These are phyloP conservation scores for Tapirus indicus DNA, from an alignment of 2,797 vertebrate genomes.

Conservation along the genomic window DNA sequence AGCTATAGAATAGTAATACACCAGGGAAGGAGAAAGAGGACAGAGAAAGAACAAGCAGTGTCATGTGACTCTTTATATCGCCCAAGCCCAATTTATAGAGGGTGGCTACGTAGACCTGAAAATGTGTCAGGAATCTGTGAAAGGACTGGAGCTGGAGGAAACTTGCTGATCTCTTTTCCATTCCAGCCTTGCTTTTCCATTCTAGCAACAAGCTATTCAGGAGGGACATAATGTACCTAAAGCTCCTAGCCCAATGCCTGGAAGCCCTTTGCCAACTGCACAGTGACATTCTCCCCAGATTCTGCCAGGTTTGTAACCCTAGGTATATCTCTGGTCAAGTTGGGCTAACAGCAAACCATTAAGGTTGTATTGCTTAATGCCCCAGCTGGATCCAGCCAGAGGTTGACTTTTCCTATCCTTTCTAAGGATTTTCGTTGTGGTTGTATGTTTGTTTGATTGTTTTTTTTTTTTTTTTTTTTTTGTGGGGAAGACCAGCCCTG, in stretches of 20 bases:
- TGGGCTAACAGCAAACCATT: background rate
- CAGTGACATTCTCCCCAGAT: background rate
- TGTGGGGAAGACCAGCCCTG: too few relatives aligned
- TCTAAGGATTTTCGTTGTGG: background rate
- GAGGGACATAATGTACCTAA: rapidly evolving
- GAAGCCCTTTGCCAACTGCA: background rate
- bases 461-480: too few relatives aligned
- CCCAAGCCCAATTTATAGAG: background rate
- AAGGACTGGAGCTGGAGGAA: background rate
- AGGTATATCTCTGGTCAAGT: background rate
- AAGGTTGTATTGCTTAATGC: background rate
- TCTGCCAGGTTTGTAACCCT: background rate
- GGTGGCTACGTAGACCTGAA: background rate
- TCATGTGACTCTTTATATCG: background rate
- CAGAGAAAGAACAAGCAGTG: background rate
- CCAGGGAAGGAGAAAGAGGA: background rate
- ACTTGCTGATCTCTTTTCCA: background rate
- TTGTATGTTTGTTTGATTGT: background rate
- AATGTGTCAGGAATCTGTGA: background rate
- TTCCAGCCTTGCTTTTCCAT: background rate
- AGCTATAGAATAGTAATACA: background rate
- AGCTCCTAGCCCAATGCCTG: background rate
- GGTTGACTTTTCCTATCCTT: background rate
- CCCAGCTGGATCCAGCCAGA: background rate
- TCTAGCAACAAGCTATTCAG: background rate